These are phyloP conservation scores for Ailuropoda melanoleuca DNA, from an alignment of 2,113 vertebrate species.

Conservation along the genomic window DNA sequence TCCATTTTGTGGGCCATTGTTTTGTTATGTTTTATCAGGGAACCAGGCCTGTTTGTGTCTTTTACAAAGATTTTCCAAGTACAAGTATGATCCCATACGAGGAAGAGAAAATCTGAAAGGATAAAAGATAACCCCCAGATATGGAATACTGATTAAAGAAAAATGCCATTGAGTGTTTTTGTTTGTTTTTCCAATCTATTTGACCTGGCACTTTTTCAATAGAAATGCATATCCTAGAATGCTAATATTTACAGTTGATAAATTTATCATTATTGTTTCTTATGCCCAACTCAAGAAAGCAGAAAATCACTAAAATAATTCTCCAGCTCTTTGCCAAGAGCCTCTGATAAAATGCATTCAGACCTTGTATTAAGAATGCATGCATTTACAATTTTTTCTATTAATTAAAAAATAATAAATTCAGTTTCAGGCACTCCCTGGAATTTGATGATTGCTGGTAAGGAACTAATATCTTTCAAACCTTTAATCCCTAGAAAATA, in stretches of 20 bases:
- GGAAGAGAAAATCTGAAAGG: neutral
- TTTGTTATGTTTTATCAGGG: neutral
- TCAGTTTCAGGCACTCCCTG: neutral
- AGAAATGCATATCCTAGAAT: neutral
- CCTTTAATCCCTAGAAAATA: conserved; percentile 22
- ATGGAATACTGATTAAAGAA: neutral
- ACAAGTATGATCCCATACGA: neutral
- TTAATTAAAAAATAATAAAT: conserved; percentile 60
- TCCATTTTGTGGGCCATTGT: neutral
- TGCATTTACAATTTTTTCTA: neutral
- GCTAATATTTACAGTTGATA: neutral
- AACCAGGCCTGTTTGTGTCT: neutral
- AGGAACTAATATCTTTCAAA: conserved; percentile 9
- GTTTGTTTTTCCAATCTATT: neutral
- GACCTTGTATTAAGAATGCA: neutral
- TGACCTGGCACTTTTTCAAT: neutral
- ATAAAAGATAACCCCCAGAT: neutral
- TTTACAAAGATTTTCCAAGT: neutral
- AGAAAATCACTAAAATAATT: neutral
- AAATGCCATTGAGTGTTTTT: neutral
- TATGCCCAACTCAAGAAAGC: neutral
- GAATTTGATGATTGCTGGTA: neutral
- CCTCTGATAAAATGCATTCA: neutral
- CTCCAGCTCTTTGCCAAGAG: neutral
- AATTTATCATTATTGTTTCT: neutral